phyloP scores from a whole-genome alignment of 2,113 vertebrate species.

The Aegithalos caudatus region DNA sequence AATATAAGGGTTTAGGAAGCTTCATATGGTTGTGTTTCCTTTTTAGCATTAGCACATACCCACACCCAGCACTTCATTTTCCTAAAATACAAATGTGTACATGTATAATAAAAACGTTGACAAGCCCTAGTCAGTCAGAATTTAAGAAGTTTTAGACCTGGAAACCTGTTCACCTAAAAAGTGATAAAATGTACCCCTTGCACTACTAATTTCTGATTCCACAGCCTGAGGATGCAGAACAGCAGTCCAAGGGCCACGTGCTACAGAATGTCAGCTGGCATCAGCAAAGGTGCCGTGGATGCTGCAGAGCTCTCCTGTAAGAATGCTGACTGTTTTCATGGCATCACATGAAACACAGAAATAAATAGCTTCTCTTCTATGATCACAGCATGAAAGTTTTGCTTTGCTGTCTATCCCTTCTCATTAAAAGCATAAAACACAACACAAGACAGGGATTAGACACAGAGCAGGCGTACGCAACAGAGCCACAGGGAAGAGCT shows the following conservation, averaged over 20 bases:
- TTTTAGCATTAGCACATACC: slow-evolving; percentile 10
- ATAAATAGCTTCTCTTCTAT: slow-evolving; percentile 29
- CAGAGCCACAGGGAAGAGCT: not conserved
- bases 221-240: not conserved
- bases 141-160: not conserved
- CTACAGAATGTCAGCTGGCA: not conserved
- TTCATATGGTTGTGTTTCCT: not conserved
- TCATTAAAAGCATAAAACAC: slow-evolving; percentile 32
- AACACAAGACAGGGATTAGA: not conserved
- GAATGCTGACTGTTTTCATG: slow-evolving; percentile 17
- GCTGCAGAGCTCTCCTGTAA: not conserved
- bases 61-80: slow-evolving; percentile 7
- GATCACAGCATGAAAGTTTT: slow-evolving; percentile 40
- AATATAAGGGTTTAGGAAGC: not conserved
- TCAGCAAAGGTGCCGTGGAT: not conserved
- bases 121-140: not conserved
- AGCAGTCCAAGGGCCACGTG: not conserved
- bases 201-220: not conserved
- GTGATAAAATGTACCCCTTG: not conserved
- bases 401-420: slow-evolving; percentile 31
- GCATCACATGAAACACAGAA: slow-evolving; percentile 45
- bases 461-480: not conserved
- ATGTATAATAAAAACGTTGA: not conserved
- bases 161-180: not conserved
- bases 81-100: slow-evolving; percentile 25